A percentile compares a stretch with the other conserved stretches of the same genome.
Evolutionary conservation across 2,888 invertebrate species (phyloP).

Genomic region (Mantis religiosa): DNA sequence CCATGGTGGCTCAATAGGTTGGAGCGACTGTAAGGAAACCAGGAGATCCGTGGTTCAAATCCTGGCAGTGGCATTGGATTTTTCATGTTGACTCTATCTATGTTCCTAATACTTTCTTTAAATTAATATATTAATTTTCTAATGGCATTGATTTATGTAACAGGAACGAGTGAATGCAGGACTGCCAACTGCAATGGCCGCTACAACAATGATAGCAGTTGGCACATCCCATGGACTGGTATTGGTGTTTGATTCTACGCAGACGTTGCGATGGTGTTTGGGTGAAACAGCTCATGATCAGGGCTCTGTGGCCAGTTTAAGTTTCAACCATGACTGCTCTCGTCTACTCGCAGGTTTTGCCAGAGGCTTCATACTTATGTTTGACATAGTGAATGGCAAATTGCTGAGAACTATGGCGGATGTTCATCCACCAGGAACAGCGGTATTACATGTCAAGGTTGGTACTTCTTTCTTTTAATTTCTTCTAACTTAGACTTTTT

Average conservation of each 20-base stretch:
- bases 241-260: constrained; percentile 79
- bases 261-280: constrained; percentile 85
- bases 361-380: constrained; percentile 85
- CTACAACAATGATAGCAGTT: constrained; percentile 75
- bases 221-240: constrained; percentile 93
- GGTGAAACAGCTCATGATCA: constrained; percentile 63
- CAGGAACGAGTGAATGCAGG: constrained; percentile 88
- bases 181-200: constrained; percentile 78
- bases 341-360: constrained; percentile 75
- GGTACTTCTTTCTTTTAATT: constrained; percentile 6
- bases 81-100: too few relatives aligned
- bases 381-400: constrained; percentile 77
- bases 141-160: constrained; percentile 34
- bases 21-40: too few relatives aligned
- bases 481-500: too few relatives aligned
- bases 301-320: constrained; percentile 59
- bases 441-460: constrained; percentile 70
- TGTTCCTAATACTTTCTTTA: too few relatives aligned
- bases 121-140: too few relatives aligned
- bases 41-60: too few relatives aligned
- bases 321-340: constrained; percentile 83
- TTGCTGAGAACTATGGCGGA: constrained; percentile 69
- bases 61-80: too few relatives aligned
- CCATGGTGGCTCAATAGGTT: too few relatives aligned
- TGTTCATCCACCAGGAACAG: constrained; percentile 78